Conservation (phyloP, 1,140 invertebrate genomes). For the Charaxes varanes region DNA sequence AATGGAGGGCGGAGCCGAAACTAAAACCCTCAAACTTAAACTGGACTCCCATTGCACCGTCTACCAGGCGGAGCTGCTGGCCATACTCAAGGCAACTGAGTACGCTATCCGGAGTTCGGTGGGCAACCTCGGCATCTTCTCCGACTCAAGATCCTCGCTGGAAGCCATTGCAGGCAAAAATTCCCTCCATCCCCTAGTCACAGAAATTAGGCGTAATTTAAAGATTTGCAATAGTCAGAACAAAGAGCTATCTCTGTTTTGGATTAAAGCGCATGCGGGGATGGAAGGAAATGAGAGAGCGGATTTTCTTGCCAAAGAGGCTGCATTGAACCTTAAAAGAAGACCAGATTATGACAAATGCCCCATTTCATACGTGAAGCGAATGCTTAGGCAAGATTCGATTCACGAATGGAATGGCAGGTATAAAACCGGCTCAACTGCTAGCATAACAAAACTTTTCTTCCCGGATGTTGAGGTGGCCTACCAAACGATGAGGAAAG, state of each 20-base stretch:
- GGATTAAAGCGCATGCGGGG: too few species aligned
- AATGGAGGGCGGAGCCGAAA: conserved; percentile 5
- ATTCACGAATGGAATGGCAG: conserved; percentile 16
- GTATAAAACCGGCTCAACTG: conserved; percentile 11
- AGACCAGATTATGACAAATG: conserved; percentile 13
- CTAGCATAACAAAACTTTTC: conserved; percentile 17
- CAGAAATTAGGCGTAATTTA: too few species aligned
- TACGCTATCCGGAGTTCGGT: too few species aligned
- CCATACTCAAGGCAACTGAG: background rate
- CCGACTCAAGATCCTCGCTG: too few species aligned
- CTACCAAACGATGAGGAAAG: too few species aligned
- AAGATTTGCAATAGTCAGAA: too few species aligned
- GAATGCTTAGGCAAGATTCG: conserved; percentile 13
- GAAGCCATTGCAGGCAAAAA: too few species aligned
- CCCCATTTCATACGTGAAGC: conserved; percentile 18
- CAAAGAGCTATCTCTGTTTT: too few species aligned
- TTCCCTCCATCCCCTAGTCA: too few species aligned
- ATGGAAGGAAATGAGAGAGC: too few species aligned
- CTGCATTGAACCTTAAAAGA: conserved; percentile 8
- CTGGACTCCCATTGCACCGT: background rate
- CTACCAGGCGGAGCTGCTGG: conserved; percentile 9
- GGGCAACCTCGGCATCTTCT: too few species aligned
- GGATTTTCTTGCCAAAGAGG: conserved; percentile 20
- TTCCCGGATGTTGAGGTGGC: conserved; percentile 17
- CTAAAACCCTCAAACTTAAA: background rate